phyloP scores from a whole-genome alignment of 2,797 vertebrate species.

The Hoplostethus mediterraneus region DNA sequence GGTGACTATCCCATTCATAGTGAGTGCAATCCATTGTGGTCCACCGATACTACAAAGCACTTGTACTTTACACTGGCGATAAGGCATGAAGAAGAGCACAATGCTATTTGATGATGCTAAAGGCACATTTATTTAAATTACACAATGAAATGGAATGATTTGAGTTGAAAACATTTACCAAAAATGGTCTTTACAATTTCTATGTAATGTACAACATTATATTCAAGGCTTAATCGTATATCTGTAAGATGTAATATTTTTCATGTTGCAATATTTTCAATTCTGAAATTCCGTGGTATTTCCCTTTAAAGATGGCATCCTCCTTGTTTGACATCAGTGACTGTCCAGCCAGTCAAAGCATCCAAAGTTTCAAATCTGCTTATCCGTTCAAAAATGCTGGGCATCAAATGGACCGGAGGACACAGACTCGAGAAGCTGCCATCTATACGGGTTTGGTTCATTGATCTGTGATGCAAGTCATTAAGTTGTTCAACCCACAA shows the following conservation, averaged over 20 bases:
- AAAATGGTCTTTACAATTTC: background rate
- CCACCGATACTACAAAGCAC: background rate
- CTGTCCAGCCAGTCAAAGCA: background rate
- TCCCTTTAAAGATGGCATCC: background rate
- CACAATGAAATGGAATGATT: background rate
- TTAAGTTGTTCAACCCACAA: constrained; percentile 61
- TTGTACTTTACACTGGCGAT: background rate
- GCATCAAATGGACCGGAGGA: constrained; percentile 19
- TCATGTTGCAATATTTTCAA: background rate
- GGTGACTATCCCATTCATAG: background rate
- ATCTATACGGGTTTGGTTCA: constrained; percentile 46
- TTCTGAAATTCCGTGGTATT: background rate
- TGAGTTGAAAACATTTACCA: background rate
- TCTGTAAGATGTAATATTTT: too few species aligned
- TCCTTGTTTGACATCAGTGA: background rate
- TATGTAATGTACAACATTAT: too few species aligned
- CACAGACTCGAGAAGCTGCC: constrained; percentile 12
- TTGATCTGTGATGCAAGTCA: constrained; percentile 55
- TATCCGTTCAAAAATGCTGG: constrained; percentile 8
- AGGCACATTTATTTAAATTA: background rate
- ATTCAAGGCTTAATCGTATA: too few species aligned
- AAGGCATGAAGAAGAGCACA: background rate
- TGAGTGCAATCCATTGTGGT: background rate
- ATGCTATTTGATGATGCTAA: background rate
- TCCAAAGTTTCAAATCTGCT: background rate